These are phyloP conservation scores for Drosophila orena DNA, from an alignment of 1,140 invertebrate species.

Conservation along the genomic window DNA sequence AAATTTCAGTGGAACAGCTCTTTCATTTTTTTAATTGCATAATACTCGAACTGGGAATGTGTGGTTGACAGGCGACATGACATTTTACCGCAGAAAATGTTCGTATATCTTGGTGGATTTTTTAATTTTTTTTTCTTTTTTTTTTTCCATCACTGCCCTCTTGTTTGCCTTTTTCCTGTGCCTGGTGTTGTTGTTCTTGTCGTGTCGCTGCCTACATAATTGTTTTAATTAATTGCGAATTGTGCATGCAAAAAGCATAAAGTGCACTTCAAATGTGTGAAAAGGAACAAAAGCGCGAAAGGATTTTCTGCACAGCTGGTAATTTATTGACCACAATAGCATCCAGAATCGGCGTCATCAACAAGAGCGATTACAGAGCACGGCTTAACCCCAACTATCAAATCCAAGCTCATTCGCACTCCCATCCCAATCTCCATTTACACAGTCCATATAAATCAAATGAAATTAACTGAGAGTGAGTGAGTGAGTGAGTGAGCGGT, in stretches of 20 bases:
- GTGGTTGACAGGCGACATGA: slow-evolving; percentile 77
- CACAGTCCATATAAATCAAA: slow-evolving; percentile 70
- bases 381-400: slow-evolving; percentile 31
- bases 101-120: slow-evolving; percentile 29
- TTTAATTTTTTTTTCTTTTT: slow-evolving; percentile 22
- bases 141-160: slow-evolving; percentile 11
- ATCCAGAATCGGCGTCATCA: slow-evolving; percentile 38
- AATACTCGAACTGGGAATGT: slow-evolving; percentile 59
- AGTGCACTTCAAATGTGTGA: slow-evolving; percentile 75
- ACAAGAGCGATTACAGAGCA: slow-evolving; percentile 51
- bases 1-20: slow-evolving; percentile 24
- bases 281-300: slow-evolving; percentile 61
- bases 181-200: slow-evolving; percentile 22
- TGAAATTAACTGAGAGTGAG: slow-evolving; percentile 66
- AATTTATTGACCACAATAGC: slow-evolving; percentile 75
- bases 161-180: slow-evolving; percentile 24
- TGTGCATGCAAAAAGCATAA: slow-evolving; percentile 74
- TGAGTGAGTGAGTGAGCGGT: background rate
- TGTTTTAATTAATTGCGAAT: slow-evolving; percentile 80
- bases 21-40: slow-evolving; percentile 58
- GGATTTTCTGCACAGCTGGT: slow-evolving; percentile 66
- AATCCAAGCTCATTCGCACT: background rate
- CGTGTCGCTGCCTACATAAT: slow-evolving; percentile 62
- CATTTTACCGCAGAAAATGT: slow-evolving; percentile 64
- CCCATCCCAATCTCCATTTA: slow-evolving; percentile 12